phyloP scores from a whole-genome alignment of 1,140 invertebrate species.

The Mercenaria mercenaria region DNA sequence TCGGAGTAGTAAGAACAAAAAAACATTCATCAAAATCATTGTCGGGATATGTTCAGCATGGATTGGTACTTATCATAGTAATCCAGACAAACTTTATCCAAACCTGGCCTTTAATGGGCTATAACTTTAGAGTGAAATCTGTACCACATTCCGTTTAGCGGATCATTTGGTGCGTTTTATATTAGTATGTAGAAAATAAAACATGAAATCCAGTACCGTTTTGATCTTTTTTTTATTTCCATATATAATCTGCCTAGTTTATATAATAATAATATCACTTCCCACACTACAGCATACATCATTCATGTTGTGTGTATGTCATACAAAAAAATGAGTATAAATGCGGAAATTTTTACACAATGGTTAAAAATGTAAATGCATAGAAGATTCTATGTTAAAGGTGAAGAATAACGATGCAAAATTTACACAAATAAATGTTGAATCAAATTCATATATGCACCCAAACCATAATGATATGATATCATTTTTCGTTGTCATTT shows the following conservation, averaged over 20 bases:
- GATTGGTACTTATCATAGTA: too few species aligned
- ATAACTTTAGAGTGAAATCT: too few species aligned
- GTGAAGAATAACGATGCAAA: constrained; percentile 20
- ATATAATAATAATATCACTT: constrained; percentile 17
- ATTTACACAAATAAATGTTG: not conserved
- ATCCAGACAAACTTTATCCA: too few species aligned
- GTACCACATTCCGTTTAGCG: too few species aligned
- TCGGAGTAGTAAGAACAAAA: too few species aligned
- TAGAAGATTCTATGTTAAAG: not conserved
- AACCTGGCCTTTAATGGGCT: too few species aligned
- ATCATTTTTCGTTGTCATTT: not conserved
- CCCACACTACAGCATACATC: constrained; percentile 17
- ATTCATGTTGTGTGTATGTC: constrained; percentile 1
- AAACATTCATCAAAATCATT: too few species aligned
- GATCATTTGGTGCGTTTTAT: too few species aligned
- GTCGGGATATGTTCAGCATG: too few species aligned
- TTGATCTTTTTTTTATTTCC: constrained; percentile 26
- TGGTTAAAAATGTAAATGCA: constrained; percentile 2
- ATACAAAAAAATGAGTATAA: constrained; percentile 11
- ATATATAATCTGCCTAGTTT: constrained; percentile 49
- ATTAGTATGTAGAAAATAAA: too few species aligned
- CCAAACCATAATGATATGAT: constrained; percentile 45
- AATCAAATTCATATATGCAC: constrained; percentile 18
- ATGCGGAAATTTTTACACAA: constrained; percentile 1
- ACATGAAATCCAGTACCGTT: constrained; percentile 11